Percentiles rank a stretch among this genome's conserved stretches.
Evolutionary conservation across 2,113 vertebrate species (phyloP).

Genomic region (Passer montanus): DNA sequence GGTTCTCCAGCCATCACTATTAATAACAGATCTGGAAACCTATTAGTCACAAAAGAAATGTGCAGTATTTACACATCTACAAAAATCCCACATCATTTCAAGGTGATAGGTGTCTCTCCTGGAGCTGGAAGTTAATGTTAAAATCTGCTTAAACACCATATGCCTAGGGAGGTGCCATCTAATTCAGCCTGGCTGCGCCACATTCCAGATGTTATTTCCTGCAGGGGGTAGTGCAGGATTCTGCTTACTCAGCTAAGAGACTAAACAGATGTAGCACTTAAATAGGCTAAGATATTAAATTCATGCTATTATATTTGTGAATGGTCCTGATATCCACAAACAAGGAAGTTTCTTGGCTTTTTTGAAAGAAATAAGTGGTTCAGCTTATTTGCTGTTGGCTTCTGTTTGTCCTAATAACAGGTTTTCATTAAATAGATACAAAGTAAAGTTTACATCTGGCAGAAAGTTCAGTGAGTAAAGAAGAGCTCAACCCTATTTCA

Average conservation of each 20-base stretch:
- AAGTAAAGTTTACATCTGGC: neutral
- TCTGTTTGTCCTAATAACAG: neutral
- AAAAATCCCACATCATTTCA: neutral
- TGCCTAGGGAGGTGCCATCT: neutral
- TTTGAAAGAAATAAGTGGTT: neutral
- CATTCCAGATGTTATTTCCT: conserved; percentile 35
- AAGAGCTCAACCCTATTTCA: neutral
- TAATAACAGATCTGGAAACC: neutral
- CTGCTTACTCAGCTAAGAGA: conserved; percentile 4
- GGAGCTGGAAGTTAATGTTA: neutral
- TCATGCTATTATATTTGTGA: neutral
- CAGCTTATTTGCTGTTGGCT: neutral
- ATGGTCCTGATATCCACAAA: neutral
- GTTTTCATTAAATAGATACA: neutral
- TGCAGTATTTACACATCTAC: neutral
- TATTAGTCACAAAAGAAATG: neutral
- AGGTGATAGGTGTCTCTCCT: neutral
- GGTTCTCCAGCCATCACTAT: neutral
- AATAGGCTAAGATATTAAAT: neutral
- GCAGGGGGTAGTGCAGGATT: neutral
- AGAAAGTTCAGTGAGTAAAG: neutral
- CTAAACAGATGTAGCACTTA: conserved; percentile 50
- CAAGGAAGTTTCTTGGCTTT: neutral
- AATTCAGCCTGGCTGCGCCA: neutral
- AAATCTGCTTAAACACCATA: neutral